These are phyloP conservation scores for Pollenia labialis DNA, from an alignment of 2,888 invertebrate genomes.

Conservation along the genomic window DNA sequence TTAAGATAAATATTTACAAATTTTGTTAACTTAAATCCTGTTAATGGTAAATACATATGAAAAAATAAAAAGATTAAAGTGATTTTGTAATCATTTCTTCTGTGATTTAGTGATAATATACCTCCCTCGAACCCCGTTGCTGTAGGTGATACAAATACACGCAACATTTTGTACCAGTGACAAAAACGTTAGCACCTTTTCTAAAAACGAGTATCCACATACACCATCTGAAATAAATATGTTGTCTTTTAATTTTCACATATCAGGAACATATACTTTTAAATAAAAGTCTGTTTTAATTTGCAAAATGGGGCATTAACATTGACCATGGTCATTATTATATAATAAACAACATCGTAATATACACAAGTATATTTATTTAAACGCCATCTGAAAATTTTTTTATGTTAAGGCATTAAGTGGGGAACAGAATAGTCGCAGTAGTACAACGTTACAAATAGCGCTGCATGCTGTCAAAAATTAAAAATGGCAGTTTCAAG, in stretches of 20 bases:
- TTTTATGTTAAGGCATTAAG: neutral
- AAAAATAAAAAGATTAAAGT: slow-evolving; percentile 16
- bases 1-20: slow-evolving; percentile 1
- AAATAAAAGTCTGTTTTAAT: neutral
- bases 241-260: neutral
- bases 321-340: slow-evolving; percentile 36
- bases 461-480: too few species aligned
- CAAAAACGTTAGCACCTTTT: slow-evolving; percentile 19
- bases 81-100: slow-evolving; percentile 47
- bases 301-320: slow-evolving; percentile 12
- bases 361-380: neutral
- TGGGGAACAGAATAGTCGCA: too few species aligned
- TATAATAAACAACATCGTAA: slow-evolving; percentile 9
- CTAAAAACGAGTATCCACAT: slow-evolving; percentile 13
- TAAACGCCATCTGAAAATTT: too few species aligned
- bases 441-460: too few species aligned
- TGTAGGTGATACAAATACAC: neutral
- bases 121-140: slow-evolving; percentile 15
- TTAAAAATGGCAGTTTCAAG: too few species aligned
- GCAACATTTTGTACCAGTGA: slow-evolving; percentile 16
- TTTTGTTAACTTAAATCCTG: neutral
- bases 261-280: neutral
- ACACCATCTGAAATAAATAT: neutral
- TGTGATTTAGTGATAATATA: slow-evolving; percentile 21
- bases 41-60: slow-evolving; percentile 44